phyloP scores from a whole-genome alignment of 2,113 vertebrate genomes.

The Morone saxatilis region DNA sequence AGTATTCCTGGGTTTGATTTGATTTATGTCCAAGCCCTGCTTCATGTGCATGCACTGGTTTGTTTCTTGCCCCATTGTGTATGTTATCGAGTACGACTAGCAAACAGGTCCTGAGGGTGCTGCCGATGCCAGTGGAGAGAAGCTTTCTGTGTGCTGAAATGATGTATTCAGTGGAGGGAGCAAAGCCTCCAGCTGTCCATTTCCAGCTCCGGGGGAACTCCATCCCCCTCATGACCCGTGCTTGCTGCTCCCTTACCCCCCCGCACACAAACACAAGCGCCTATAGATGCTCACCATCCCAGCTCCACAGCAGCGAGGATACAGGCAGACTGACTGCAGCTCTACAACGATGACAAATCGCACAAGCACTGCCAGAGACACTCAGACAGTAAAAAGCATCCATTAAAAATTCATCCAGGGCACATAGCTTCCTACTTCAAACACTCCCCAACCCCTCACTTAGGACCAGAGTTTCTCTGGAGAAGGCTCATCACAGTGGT shows the following conservation, averaged over 20 bases:
- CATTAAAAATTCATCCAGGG: constrained; percentile 83
- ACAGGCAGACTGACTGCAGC: constrained; percentile 57
- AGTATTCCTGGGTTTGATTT: background rate
- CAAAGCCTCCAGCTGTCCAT: constrained; percentile 70
- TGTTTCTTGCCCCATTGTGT: constrained; percentile 22
- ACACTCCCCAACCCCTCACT: constrained; percentile 72
- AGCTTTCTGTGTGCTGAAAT: constrained; percentile 66
- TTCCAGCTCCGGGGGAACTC: constrained; percentile 47
- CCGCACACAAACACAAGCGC: constrained; percentile 33
- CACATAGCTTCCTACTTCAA: constrained; percentile 76
- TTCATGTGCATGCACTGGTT: constrained; percentile 6
- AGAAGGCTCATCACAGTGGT: constrained; percentile 62
- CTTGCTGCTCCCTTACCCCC: constrained; percentile 24
- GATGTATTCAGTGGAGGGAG: constrained; percentile 62
- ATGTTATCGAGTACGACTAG: constrained; percentile 38
- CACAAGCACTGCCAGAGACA: constrained; percentile 77
- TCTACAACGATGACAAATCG: constrained; percentile 82
- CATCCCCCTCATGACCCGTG: constrained; percentile 43
- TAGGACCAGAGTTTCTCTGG: constrained; percentile 67
- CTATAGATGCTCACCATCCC: constrained; percentile 59
- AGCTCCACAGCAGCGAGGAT: constrained; percentile 36
- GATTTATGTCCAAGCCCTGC: constrained; percentile 11
- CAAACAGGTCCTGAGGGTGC: constrained; percentile 55
- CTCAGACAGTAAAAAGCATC: constrained; percentile 84
- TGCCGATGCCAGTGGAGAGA: constrained; percentile 43